These are phyloP conservation scores for Rhombomys opimus DNA, from an alignment of 2,113 vertebrate species.

Conservation along the genomic window DNA sequence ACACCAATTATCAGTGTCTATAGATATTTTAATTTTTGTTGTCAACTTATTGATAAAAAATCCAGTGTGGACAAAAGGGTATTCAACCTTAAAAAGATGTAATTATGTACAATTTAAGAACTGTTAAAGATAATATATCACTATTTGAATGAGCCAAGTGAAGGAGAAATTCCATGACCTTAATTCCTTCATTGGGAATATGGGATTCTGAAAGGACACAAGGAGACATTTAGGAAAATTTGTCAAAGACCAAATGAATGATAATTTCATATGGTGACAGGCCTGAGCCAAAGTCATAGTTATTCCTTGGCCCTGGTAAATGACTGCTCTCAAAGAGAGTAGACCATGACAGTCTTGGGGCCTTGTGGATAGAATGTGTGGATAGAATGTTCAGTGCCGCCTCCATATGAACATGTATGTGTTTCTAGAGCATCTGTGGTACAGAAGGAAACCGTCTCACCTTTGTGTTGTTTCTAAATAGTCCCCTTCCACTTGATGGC, in stretches of 20 bases:
- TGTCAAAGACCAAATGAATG: not conserved
- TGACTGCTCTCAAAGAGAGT: not conserved
- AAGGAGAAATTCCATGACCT: slow-evolving; percentile 15
- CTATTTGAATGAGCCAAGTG: slow-evolving; percentile 53
- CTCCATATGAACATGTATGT: not conserved
- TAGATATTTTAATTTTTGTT: slow-evolving; percentile 66
- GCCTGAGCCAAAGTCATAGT: not conserved
- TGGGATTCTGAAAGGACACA: not conserved
- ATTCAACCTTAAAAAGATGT: slow-evolving; percentile 16
- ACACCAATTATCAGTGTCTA: slow-evolving; percentile 17
- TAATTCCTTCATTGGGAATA: not conserved
- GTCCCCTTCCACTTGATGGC: not conserved
- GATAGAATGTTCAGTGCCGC: not conserved
- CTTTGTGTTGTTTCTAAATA: not conserved
- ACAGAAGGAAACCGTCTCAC: not conserved
- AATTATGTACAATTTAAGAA: slow-evolving; percentile 56
- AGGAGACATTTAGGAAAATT: slow-evolving; percentile 35
- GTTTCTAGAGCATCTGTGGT: not conserved
- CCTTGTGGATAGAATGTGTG: not conserved
- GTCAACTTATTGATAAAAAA: slow-evolving; percentile 62
- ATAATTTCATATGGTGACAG: not conserved
- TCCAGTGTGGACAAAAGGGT: not conserved
- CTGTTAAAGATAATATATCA: not conserved
- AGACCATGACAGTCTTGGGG: not conserved
- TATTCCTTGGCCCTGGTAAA: not conserved